Evolutionary conservation across 2,888 invertebrate genomes (phyloP).

Genomic region (Polietes domitor): DNA sequence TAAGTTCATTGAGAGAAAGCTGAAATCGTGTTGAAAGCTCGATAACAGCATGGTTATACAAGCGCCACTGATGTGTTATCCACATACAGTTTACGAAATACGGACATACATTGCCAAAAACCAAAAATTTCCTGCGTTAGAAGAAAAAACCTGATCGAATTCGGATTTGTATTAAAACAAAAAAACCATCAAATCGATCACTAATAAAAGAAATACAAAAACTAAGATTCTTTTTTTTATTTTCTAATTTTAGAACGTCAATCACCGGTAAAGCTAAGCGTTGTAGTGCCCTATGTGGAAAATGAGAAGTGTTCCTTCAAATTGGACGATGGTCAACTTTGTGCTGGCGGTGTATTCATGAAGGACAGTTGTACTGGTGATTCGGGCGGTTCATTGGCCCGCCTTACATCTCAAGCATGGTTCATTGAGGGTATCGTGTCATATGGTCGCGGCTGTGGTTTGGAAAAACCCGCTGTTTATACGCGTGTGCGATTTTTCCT

Average conservation of each 20-base stretch:
- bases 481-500: conserved; percentile 64
- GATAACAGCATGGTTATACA: no score
- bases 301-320: conserved; percentile 50
- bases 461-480: conserved; percentile 69
- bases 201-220: no score
- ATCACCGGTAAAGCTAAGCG: conserved; percentile 59
- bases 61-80: no score
- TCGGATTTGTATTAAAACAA: no score
- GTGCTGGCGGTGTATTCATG: conserved; percentile 85
- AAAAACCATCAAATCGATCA: no score
- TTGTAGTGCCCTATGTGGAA: conserved; percentile 61
- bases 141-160: no score
- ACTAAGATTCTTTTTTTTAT: conserved; percentile 4
- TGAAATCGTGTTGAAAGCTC: no score
- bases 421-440: conserved; percentile 84
- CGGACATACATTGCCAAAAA: no score
- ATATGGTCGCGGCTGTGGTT: conserved; percentile 84
- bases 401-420: conserved; percentile 78
- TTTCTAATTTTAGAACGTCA: conserved; percentile 27
- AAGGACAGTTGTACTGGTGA: conserved; percentile 88
- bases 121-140: no score
- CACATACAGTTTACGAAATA: no score
- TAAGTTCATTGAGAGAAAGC: no score
- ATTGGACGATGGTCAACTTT: conserved; percentile 81
- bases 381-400: conserved; percentile 88